Evolutionary conservation across 2,113 vertebrate species (phyloP).

Genomic region (Rhea americana): DNA sequence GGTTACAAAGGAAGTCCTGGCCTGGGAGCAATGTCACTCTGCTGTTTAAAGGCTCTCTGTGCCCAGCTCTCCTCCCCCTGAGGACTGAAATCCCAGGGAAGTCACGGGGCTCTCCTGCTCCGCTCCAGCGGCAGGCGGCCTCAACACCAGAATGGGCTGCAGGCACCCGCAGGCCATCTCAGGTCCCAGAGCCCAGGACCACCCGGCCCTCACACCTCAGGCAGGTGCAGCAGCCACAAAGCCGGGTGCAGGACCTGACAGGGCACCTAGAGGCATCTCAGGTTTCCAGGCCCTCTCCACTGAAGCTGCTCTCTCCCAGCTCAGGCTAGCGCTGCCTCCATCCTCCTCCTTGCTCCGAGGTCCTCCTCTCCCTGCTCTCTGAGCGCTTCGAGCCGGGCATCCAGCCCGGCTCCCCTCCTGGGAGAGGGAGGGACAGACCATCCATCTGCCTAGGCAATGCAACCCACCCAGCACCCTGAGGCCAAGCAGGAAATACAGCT

Average conservation of each 20-base stretch:
- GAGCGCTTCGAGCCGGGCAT: too few species aligned
- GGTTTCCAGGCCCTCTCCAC: accelerated
- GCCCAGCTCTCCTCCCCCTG: neutral
- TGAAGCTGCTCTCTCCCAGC: neutral
- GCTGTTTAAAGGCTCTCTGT: neutral
- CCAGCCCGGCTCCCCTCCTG: too few species aligned
- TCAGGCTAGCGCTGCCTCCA: neutral
- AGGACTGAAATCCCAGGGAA: neutral
- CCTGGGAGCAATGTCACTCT: neutral
- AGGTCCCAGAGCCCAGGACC: accelerated
- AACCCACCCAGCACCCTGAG: neutral
- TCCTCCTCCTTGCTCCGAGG: neutral
- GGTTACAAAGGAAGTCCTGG: constrained; percentile 35
- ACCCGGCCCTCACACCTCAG: neutral
- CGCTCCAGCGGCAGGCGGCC: accelerated
- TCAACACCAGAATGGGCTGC: accelerated
- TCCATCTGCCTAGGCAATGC: too few species aligned
- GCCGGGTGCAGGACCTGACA: neutral
- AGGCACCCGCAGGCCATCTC: accelerated
- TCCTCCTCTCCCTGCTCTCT: neutral
- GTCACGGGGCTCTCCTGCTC: constrained; percentile 5
- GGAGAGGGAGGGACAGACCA: neutral
- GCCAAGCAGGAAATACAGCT: neutral
- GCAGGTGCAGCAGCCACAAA: neutral
- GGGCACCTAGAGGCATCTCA: neutral